phyloP scores from a whole-genome alignment of 2,888 invertebrate species.

The Rhagonycha fulva region DNA sequence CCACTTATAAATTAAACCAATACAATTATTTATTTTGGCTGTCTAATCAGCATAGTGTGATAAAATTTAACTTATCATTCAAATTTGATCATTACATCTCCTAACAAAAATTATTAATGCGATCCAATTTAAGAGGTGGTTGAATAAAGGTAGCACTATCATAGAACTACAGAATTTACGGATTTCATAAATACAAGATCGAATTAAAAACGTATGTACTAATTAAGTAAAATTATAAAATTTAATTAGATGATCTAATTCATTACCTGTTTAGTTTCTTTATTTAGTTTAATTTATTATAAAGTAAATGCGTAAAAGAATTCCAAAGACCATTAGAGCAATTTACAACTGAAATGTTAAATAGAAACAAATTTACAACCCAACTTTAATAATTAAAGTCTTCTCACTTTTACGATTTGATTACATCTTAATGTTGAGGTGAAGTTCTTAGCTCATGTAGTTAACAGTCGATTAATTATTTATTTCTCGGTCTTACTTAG shows the following conservation, averaged over 20 bases:
- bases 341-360: neutral
- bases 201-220: neutral
- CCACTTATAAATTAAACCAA: neutral
- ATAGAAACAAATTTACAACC: neutral
- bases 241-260: neutral
- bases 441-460: neutral
- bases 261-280: neutral
- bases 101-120: neutral
- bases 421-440: neutral
- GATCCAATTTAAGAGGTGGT: neutral
- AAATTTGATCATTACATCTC: neutral
- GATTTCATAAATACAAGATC: neutral
- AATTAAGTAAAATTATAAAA: neutral
- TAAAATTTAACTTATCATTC: neutral
- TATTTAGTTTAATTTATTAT: too few species aligned
- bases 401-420: neutral
- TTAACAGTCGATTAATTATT: neutral
- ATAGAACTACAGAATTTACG: neutral
- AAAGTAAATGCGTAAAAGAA: neutral
- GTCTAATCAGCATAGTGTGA: neutral
- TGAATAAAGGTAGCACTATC: neutral
- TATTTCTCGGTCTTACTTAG: neutral
- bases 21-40: neutral
- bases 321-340: neutral
- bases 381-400: neutral